Evolutionary conservation across 2,888 invertebrate species (phyloP).

Genomic region (Miltochrista miniata): DNA sequence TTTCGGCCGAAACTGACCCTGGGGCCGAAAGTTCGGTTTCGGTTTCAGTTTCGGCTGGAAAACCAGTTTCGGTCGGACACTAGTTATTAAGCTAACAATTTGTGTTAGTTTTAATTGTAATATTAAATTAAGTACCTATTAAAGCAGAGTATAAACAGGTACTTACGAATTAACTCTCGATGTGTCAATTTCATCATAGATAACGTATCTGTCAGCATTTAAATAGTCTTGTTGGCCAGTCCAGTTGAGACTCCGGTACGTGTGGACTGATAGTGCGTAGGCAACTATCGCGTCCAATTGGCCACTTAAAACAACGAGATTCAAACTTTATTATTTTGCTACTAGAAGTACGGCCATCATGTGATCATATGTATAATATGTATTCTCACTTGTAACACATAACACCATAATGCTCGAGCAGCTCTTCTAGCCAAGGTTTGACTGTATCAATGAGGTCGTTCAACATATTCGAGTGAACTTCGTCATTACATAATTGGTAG

Average conservation of each 20-base stretch:
- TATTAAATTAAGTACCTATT: too few species aligned
- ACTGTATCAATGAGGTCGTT: not conserved
- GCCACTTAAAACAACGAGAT: constrained; percentile 13
- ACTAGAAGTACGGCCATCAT: too few species aligned
- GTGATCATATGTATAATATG: too few species aligned
- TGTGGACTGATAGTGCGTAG: constrained; percentile 27
- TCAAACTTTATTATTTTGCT: too few species aligned
- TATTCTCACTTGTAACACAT: constrained; percentile 25
- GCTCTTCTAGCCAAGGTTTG: constrained; percentile 31
- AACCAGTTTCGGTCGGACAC: too few species aligned
- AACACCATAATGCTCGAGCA: constrained; percentile 32
- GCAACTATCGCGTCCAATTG: constrained; percentile 26
- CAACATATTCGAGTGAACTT: fast-evolving
- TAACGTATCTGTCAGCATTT: constrained; percentile 6
- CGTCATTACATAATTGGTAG: not conserved
- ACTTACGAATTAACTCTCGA: constrained; percentile 21
- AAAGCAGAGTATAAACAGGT: not conserved
- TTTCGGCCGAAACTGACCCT: too few species aligned
- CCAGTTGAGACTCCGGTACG: constrained; percentile 22
- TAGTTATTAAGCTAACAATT: too few species aligned
- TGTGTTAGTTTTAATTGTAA: too few species aligned
- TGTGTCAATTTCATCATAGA: not conserved
- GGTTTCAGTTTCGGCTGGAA: too few species aligned
- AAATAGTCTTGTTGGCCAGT: constrained; percentile 22
- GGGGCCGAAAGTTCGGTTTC: too few species aligned